Evolutionary conservation across 2,113 vertebrate species (phyloP).

Genomic region (Mugil cephalus): DNA sequence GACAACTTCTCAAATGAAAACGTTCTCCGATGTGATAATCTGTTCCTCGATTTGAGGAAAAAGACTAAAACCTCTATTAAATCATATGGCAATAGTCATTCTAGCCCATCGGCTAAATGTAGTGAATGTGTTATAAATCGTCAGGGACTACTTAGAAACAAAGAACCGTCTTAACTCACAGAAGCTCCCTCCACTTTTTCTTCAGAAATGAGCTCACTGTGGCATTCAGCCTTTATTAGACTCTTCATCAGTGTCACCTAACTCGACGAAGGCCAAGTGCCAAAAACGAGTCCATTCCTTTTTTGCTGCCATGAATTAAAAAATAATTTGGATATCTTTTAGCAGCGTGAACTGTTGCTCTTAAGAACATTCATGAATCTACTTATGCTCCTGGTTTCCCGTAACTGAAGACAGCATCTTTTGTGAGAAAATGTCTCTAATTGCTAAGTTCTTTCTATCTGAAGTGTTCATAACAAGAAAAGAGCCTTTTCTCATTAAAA

Average conservation of each 20-base stretch:
- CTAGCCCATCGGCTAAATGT: not conserved
- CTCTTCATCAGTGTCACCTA: conserved; percentile 16
- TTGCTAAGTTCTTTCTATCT: not conserved
- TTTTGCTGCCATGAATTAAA: conserved; percentile 31
- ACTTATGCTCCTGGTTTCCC: not conserved
- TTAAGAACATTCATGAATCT: conserved; percentile 1
- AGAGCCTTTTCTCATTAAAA: conserved; percentile 24
- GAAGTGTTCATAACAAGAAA: conserved; percentile 17
- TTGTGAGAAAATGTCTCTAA: not conserved
- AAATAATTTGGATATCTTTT: conserved; percentile 15
- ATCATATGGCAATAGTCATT: not conserved
- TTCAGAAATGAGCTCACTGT: conserved; percentile 10
- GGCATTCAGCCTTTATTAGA: conserved; percentile 35
- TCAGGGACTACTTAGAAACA: conserved; percentile 3
- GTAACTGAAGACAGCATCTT: not conserved
- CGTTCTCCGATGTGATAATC: not conserved
- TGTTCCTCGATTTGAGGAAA: not conserved
- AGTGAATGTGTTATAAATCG: not conserved
- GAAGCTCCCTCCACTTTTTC: not conserved
- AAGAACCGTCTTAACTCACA: not conserved
- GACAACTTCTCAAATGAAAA: not conserved
- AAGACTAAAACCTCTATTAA: not conserved
- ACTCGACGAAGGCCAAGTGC: conserved; percentile 45
- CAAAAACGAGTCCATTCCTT: conserved; percentile 23
- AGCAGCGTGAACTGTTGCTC: conserved; percentile 29